These are phyloP conservation scores for Lacerta agilis DNA, from an alignment of 2,797 vertebrate genomes.

Conservation along the genomic window DNA sequence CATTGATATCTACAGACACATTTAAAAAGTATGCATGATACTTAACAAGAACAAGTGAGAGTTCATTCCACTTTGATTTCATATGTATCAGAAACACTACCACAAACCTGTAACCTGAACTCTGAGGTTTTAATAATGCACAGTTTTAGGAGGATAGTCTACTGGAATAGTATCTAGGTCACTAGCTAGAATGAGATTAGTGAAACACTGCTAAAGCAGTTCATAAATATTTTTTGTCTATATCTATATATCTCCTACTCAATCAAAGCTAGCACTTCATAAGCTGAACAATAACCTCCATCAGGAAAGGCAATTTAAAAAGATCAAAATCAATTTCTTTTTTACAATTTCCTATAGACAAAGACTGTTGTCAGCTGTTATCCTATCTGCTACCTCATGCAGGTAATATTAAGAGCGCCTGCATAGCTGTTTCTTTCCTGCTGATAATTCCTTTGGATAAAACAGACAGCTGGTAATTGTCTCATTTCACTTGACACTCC, in stretches of 20 bases:
- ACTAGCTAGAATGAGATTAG: background rate
- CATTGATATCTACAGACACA: conserved; percentile 23
- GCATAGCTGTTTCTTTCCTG: background rate
- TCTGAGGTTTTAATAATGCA: background rate
- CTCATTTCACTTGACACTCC: conserved; percentile 57
- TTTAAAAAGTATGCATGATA: conserved; percentile 2
- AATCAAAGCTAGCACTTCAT: conserved; percentile 47
- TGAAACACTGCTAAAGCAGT: conserved; percentile 27
- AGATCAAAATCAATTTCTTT: conserved; percentile 56
- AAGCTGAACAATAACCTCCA: conserved; percentile 35
- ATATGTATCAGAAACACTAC: background rate
- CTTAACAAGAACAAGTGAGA: background rate
- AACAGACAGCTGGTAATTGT: conserved; percentile 22
- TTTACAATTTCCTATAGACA: conserved; percentile 46
- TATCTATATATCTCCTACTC: background rate
- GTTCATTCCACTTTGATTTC: background rate
- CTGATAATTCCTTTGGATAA: conserved; percentile 20
- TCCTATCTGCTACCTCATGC: conserved; percentile 15
- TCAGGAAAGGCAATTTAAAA: conserved; percentile 47
- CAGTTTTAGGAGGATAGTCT: background rate
- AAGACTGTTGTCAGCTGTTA: conserved; percentile 24
- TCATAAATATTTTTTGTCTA: conserved; percentile 32
- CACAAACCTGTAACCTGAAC: background rate
- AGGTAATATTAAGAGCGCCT: conserved; percentile 21
- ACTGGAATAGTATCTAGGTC: background rate